phyloP scores from a whole-genome alignment of 2,888 invertebrate species.

The Gasteruption jaculator region DNA sequence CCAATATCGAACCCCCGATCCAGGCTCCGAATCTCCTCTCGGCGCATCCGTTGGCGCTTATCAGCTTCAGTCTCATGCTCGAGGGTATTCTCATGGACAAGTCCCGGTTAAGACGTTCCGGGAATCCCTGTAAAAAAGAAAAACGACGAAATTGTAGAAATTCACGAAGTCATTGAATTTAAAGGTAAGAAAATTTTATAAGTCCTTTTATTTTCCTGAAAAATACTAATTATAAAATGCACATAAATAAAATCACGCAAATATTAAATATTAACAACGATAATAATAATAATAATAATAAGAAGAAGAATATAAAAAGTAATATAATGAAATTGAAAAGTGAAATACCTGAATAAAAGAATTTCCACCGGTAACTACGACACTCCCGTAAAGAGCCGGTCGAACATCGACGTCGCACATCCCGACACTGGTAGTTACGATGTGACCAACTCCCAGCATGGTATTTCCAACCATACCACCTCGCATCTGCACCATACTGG shows the following conservation, averaged over 20 bases:
- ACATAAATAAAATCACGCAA: too few species aligned
- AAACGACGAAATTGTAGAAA: too few species aligned
- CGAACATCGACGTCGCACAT: slow-evolving; percentile 98
- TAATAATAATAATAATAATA: too few species aligned
- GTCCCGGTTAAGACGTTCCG: slow-evolving; percentile 86
- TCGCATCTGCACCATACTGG: slow-evolving; percentile 55
- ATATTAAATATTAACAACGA: background rate
- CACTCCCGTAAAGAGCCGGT: slow-evolving; percentile 90
- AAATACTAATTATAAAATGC: background rate
- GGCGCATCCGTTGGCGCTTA: slow-evolving; percentile 84
- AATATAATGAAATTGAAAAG: background rate
- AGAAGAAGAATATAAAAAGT: background rate
- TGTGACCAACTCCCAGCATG: slow-evolving; percentile 85
- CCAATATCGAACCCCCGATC: slow-evolving; percentile 98
- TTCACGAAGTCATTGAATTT: too few species aligned
- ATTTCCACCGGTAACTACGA: slow-evolving; percentile 94
- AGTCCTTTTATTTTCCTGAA: background rate
- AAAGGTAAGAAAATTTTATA: too few species aligned
- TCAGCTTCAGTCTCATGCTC: slow-evolving; percentile 89
- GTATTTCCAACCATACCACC: slow-evolving; percentile 61
- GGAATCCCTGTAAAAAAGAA: slow-evolving; percentile 73
- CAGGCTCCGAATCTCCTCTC: slow-evolving; percentile 95
- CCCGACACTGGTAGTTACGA: slow-evolving; percentile 82
- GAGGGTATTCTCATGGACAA: slow-evolving; percentile 84
- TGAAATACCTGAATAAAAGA: slow-evolving; percentile 70